Conservation (phyloP, 1,140 invertebrate species). For the Spodoptera litura region DNA sequence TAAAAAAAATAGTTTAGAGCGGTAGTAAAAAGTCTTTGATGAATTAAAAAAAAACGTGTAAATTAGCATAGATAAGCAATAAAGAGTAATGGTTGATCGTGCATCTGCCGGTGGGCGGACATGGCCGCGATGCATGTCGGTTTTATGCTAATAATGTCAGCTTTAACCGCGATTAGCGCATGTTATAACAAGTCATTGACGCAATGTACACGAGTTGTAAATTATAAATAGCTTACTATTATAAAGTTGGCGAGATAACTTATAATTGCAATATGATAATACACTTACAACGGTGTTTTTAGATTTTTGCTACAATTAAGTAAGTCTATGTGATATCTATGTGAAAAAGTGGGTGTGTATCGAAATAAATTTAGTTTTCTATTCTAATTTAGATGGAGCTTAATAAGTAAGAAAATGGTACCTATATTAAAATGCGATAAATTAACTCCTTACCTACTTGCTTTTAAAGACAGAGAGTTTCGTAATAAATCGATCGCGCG, state of each 20-base stretch:
- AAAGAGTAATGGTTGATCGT: slow-evolving; percentile 46
- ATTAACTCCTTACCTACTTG: too few species aligned
- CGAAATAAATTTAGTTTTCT: too few species aligned
- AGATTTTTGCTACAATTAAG: too few species aligned
- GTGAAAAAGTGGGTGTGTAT: too few species aligned
- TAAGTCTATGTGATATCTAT: too few species aligned
- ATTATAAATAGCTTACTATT: slow-evolving; percentile 21
- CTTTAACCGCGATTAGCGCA: slow-evolving; percentile 53
- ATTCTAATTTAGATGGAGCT: too few species aligned
- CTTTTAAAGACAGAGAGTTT: too few species aligned
- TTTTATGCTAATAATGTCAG: slow-evolving; percentile 75
- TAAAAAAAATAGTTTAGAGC: slow-evolving; percentile 66
- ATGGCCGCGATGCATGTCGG: slow-evolving; percentile 59
- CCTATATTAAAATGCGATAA: too few species aligned
- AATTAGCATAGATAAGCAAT: slow-evolving; percentile 76
- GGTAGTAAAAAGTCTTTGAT: slow-evolving; percentile 57
- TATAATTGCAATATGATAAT: slow-evolving; percentile 20
- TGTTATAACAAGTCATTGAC: slow-evolving; percentile 50
- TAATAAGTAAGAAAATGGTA: too few species aligned
- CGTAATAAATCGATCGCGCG: too few species aligned
- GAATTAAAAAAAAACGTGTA: slow-evolving; percentile 58
- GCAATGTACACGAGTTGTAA: slow-evolving; percentile 30
- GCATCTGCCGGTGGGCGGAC: slow-evolving; percentile 75
- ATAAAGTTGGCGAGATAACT: slow-evolving; percentile 29
- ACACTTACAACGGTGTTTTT: too few species aligned